These are phyloP conservation scores for Empis stercorea DNA, from an alignment of 2,888 invertebrate species.

Conservation along the genomic window DNA sequence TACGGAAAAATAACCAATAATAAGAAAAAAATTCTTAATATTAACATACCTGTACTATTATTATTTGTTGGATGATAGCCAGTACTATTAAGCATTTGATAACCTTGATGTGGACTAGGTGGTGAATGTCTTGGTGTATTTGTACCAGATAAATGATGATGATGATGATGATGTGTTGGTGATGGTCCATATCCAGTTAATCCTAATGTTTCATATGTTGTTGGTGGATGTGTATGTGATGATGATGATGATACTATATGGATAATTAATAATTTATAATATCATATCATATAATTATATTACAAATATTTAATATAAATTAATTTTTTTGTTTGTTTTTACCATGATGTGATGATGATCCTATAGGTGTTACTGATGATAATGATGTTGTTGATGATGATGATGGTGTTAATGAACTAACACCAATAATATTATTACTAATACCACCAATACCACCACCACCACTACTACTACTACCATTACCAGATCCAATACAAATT, in stretches of 20 bases:
- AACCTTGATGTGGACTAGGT: constrained; percentile 47
- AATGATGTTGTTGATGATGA: constrained; percentile 9
- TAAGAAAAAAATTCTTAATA: too few relatives aligned
- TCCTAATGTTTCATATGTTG: constrained; percentile 41
- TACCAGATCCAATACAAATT: neutral
- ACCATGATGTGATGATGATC: neutral
- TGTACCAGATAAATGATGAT: constrained; percentile 4
- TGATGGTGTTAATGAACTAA: constrained; percentile 10
- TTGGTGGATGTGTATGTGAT: constrained; percentile 13
- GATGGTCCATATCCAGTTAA: constrained; percentile 33
- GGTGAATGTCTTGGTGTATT: constrained; percentile 45
- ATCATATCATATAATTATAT: too few relatives aligned
- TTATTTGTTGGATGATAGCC: constrained; percentile 22
- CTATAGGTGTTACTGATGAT: too few relatives aligned
- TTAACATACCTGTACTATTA: constrained; percentile 5
- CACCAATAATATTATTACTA: neutral
- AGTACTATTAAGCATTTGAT: constrained; percentile 14
- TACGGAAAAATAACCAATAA: too few relatives aligned
- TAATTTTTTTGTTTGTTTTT: too few relatives aligned
- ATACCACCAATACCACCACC: neutral
- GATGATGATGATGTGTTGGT: constrained; percentile 11
- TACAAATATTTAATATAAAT: too few relatives aligned
- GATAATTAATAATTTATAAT: constrained; percentile 1
- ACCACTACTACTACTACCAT: neutral
- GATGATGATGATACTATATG: constrained; percentile 17